Evolutionary conservation across 1,140 invertebrate genomes (phyloP).

Genomic region (Bombus cullumanus): DNA sequence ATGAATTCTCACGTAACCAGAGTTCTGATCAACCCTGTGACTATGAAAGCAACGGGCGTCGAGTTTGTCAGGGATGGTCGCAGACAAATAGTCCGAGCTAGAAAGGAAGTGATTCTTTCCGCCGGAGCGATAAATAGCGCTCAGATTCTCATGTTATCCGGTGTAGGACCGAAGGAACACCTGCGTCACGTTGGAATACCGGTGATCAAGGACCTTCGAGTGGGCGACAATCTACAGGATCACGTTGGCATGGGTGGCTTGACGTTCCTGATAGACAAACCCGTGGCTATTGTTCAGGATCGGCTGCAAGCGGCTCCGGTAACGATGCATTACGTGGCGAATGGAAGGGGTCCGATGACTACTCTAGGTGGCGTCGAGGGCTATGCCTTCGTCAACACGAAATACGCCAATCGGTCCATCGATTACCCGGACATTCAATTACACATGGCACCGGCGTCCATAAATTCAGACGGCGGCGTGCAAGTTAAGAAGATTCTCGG

Average conservation of each 20-base stretch:
- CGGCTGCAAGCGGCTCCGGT: constrained; percentile 88
- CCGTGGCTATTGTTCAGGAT: constrained; percentile 90
- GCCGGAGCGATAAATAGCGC: constrained; percentile 92
- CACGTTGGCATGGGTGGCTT: constrained; percentile 92
- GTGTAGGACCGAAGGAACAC: constrained; percentile 91
- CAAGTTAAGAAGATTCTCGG: constrained; percentile 91
- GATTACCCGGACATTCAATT: constrained; percentile 93
- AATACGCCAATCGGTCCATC: constrained; percentile 88
- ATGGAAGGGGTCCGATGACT: constrained; percentile 92
- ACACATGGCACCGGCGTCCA: constrained; percentile 93
- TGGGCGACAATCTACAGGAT: constrained; percentile 91
- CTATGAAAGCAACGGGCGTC: constrained; percentile 89
- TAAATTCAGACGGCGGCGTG: constrained; percentile 90
- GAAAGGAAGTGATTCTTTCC: constrained; percentile 90
- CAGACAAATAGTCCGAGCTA: constrained; percentile 86
- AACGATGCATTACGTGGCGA: constrained; percentile 90
- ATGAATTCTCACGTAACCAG: constrained; percentile 90
- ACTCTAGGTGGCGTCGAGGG: constrained; percentile 93
- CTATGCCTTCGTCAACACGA: constrained; percentile 92
- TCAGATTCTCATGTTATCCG: constrained; percentile 93
- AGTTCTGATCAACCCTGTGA: constrained; percentile 88
- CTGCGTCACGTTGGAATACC: constrained; percentile 88
- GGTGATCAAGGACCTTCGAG: constrained; percentile 89
- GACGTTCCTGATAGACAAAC: constrained; percentile 90
- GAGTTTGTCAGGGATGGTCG: constrained; percentile 89